A percentile compares a stretch with the other conserved stretches of the same genome.
phyloP scores from a whole-genome alignment of 2,113 vertebrate species.

The Oenanthe melanoleuca region DNA sequence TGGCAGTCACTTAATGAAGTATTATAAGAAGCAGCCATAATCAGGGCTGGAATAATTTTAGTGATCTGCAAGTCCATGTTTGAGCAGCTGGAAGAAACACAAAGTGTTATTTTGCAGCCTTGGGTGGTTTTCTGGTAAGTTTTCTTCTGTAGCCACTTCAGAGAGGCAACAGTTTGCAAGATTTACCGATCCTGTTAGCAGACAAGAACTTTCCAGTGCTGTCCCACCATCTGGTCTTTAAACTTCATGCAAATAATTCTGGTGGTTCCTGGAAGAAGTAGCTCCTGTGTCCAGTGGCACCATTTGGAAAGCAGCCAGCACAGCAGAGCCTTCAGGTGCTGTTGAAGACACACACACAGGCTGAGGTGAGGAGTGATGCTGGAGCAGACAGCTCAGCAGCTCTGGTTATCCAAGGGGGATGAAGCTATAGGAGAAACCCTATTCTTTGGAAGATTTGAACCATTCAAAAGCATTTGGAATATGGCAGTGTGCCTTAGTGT shows the following conservation, averaged over 20 bases:
- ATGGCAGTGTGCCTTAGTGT: neutral
- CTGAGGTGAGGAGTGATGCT: neutral
- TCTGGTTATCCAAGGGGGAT: neutral
- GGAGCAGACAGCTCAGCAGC: neutral
- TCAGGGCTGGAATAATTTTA: neutral
- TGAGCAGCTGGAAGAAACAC: constrained; percentile 7
- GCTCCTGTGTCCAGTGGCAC: neutral
- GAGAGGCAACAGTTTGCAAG: neutral
- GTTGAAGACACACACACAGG: neutral
- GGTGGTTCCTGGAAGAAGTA: neutral
- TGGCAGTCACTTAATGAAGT: neutral
- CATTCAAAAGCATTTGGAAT: neutral
- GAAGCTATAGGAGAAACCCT: neutral
- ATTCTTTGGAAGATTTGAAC: neutral
- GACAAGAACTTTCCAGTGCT: neutral
- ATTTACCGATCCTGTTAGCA: neutral
- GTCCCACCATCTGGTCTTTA: neutral
- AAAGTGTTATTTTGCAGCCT: neutral
- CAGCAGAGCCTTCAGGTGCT: neutral
- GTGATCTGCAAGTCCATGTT: neutral
- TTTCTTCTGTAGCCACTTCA: neutral
- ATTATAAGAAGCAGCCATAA: neutral
- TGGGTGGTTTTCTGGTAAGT: neutral
- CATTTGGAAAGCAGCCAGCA: neutral
- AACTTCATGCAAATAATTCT: neutral